Conservation (phyloP, 2,888 invertebrate genomes). For the Creontiades dilutus region DNA sequence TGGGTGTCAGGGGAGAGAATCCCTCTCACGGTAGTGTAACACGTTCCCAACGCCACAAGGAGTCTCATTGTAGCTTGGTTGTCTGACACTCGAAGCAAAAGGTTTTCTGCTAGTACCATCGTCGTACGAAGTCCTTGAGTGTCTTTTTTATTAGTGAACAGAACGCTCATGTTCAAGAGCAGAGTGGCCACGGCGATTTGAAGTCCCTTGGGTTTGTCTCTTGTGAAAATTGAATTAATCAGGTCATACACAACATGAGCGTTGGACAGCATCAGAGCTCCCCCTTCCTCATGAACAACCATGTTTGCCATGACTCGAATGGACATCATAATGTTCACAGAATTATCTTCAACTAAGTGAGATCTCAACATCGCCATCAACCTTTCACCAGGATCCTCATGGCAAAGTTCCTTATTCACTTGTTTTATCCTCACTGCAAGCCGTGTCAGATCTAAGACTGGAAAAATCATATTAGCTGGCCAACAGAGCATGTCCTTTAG, state of each 20-base stretch:
- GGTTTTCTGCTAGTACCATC: conserved; percentile 56
- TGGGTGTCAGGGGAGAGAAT: conserved; percentile 39
- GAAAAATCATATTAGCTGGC: conserved; percentile 78
- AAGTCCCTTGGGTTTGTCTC: conserved; percentile 46
- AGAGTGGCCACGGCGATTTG: conserved; percentile 53
- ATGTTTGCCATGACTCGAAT: conserved; percentile 90
- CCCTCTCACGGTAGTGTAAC: conserved; percentile 13
- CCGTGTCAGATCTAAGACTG: conserved; percentile 92
- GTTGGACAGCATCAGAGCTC: conserved; percentile 82
- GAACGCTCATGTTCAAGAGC: conserved; percentile 56
- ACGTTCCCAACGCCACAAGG: conserved; percentile 56
- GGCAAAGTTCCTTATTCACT: conserved; percentile 81
- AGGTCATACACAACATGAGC: conserved; percentile 79
- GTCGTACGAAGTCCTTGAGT: conserved; percentile 1
- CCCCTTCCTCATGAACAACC: conserved; percentile 85
- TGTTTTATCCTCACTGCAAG: conserved; percentile 87
- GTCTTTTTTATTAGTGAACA: conserved; percentile 53
- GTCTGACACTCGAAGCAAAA: conserved; percentile 15
- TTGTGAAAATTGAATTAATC: neutral
- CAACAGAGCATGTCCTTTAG: conserved; percentile 44
- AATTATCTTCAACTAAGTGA: conserved; percentile 76
- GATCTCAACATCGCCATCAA: conserved; percentile 75
- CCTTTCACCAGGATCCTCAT: conserved; percentile 79
- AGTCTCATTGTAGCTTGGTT: conserved; percentile 58
- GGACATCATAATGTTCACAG: conserved; percentile 88